These are phyloP conservation scores for Microcaecilia unicolor DNA, from an alignment of 2,797 vertebrate genomes.

Conservation along the genomic window DNA sequence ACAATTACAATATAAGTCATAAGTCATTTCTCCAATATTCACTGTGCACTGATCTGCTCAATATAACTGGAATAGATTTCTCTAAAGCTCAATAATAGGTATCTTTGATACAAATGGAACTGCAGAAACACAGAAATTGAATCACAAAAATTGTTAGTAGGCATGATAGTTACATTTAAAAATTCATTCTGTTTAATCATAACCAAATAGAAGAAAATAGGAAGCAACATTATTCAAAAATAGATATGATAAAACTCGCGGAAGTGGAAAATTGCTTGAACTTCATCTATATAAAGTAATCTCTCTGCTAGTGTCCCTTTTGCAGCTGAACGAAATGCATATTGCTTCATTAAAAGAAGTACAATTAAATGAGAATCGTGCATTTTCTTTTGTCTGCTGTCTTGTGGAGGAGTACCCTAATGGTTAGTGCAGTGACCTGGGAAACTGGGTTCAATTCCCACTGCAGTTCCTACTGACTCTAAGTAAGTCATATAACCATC, in stretches of 20 bases:
- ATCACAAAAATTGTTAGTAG: not conserved
- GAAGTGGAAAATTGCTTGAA: not conserved
- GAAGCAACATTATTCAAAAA: not conserved
- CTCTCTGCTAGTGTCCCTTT: conserved; percentile 14
- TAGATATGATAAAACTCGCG: conserved; percentile 5
- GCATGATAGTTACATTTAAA: not conserved
- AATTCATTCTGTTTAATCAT: not conserved
- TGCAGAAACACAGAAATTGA: not conserved
- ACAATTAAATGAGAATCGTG: too few species aligned
- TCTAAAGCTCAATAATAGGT: not conserved
- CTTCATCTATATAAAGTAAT: not conserved
- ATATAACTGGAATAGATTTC: too few species aligned
- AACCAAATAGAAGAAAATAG: not conserved
- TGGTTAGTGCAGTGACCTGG: too few species aligned
- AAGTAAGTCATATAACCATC: too few species aligned
- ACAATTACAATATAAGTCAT: too few species aligned
- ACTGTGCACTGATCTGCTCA: too few species aligned
- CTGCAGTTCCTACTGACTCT: too few species aligned
- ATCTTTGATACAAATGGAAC: too few species aligned
- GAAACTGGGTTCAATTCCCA: too few species aligned
- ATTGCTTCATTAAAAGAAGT: not conserved
- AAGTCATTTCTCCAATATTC: too few species aligned
- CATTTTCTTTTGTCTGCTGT: too few species aligned
- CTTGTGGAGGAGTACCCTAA: too few species aligned
- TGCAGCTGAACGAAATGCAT: not conserved